Base-by-base conservation (phyloP, 2,113 vertebrate species). In the Cariama cristata region DNA sequence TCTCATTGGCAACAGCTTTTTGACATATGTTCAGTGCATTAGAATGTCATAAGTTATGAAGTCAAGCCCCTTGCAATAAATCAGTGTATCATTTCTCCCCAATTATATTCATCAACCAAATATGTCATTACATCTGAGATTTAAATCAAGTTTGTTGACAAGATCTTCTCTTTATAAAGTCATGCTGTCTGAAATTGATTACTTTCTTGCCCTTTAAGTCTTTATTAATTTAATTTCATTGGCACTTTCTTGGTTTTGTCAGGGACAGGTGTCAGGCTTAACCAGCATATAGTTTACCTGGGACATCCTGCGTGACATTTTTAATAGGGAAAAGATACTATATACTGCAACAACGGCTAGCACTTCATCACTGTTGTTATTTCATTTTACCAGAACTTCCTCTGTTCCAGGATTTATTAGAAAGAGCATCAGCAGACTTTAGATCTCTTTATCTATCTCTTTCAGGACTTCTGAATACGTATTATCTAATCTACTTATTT, bases 131-230 rank as follows among this genome's bases (percentile, higher is more conserved):
- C 8, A 4, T 90, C 67, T 83, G 59, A 95, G 88, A 83, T 94
- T 94, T 94, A 94, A 93, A 95, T 95, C 90, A 93, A 83, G 63
- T 77, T 90, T 90, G 90, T 83, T 94, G 95, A 86, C 95, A 95
- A 74, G 90, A 83, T 62, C 71, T 71, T 87, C 47, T 93, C 79
- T 95, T 82, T 69, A 90, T 86, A 88, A 90, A 95, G 81, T 92
- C 75, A 82, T 49, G 62, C 55, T 73, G 71, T 58, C 59, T 94
- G 82, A 94, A 93, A 95, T 55, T 6, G 75, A 95, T 96, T 97
- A 83, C 64, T 77, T 94, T 86, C 82, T 86, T 93, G 82, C 55
- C 79, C 94, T 97, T 86, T 96, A 86, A 96, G 79, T 88, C 50
- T 93, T 94, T 92, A 96, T 89, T 91, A 84, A 93, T 96, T 92